Evolutionary conservation across 2,113 vertebrate genomes (phyloP), one percentile per base, ranked within the genome.

Genomic region (Lophotis ruficrista): DNA sequence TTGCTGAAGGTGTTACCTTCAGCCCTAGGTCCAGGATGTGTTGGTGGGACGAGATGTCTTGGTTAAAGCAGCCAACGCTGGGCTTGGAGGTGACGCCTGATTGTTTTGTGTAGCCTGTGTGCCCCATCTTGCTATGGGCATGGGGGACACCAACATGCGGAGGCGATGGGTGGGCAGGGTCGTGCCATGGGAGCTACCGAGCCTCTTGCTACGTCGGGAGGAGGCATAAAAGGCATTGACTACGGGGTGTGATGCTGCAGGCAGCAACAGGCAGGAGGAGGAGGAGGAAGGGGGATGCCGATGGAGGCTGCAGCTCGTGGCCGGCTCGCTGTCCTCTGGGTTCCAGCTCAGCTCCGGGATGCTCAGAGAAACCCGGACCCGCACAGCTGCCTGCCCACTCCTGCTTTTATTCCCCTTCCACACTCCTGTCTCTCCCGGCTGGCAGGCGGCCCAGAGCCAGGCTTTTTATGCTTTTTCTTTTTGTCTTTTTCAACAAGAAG

Each of bases 401-500:
- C 60, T 51, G 81, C 78, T 73, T 89, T 90, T 54, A 45, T 94
- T 83, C 86, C 48, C 77, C 24, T 73, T 81, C 50, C 28, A 65
- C 0, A 0, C 82, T 90, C 57, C 82, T 69, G 65, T 81, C 69
- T 57, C 64, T 79, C 15, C 3, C 43, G 3, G 15, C 62, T 94
- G 91, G 91, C 37, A 0, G 37, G 66, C 6, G 2, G 91, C 94
- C 84, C 73, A 22, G 70, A 76, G 70, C 45, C 58, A 80, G 93
- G 89, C 66, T 53, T 95, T 96, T 88, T 60, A 76, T 82, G 88
- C 33, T 65, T 71, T 77, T 82, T 54, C 61, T 87, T 89, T 83
- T 93, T 78, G 83, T 93, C 73, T 91, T 96, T 89, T 93, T 93
- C 89, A 84, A 70, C 4, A 13, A 87, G 89, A 91, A 94, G 71